Conservation (phyloP, 2,113 vertebrate species). For the Nicator chloris region DNA sequence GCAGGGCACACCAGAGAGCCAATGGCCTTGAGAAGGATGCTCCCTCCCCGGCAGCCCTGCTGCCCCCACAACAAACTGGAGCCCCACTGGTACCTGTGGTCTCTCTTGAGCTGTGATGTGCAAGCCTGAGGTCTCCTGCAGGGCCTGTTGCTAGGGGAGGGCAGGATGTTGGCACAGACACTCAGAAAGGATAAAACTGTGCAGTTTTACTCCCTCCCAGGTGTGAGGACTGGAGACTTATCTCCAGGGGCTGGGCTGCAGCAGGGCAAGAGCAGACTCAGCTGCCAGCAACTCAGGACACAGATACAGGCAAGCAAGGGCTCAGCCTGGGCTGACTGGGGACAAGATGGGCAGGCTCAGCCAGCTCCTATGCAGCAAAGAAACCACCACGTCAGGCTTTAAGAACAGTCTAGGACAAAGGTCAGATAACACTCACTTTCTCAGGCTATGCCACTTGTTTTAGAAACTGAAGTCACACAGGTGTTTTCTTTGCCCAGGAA, state of each 20-base stretch:
- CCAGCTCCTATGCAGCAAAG: background rate
- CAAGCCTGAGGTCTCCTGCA: background rate
- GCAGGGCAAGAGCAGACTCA: background rate
- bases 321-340: background rate
- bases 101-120: background rate
- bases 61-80: background rate
- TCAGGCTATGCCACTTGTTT: background rate
- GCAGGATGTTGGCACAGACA: background rate
- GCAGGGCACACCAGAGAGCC: background rate
- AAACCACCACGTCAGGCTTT: background rate
- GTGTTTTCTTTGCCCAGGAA: background rate
- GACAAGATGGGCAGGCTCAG: background rate
- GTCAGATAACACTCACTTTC: background rate
- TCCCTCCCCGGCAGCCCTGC: background rate
- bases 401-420: background rate
- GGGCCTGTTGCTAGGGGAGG: background rate
- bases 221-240: background rate
- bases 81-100: rapidly evolving
- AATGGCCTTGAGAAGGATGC: background rate
- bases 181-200: background rate
- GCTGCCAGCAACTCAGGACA: background rate
- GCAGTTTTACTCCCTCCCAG: background rate
- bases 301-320: rapidly evolving
- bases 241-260: background rate
- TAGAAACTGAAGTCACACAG: background rate